Evolutionary conservation across 2,888 invertebrate genomes (phyloP).

Genomic region (Gasteruption jaculator): DNA sequence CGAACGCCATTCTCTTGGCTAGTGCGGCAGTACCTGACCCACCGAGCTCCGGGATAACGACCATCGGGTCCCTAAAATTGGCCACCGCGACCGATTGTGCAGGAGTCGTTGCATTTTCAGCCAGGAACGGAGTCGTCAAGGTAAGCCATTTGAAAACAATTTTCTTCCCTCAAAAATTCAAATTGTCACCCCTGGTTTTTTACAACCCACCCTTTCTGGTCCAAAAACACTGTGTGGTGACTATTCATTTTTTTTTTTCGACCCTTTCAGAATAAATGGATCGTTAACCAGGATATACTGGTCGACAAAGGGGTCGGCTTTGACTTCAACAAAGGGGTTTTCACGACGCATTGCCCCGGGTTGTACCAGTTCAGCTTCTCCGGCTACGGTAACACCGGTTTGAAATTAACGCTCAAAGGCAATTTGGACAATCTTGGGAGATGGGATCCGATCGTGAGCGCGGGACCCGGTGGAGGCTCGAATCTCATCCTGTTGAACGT

Average conservation of each 20-base stretch:
- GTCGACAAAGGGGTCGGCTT: constrained; percentile 53
- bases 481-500: constrained; percentile 46
- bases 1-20: constrained; percentile 30
- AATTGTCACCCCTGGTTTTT: constrained; percentile 2
- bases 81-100: constrained; percentile 50
- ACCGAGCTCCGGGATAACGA: constrained; percentile 41
- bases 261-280: constrained; percentile 28
- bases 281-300: constrained; percentile 38
- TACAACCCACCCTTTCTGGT: neutral
- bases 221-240: neutral
- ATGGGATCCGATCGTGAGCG: constrained; percentile 37
- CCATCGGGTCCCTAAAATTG: constrained; percentile 48
- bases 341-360: constrained; percentile 52
- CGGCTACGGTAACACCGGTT: constrained; percentile 43
- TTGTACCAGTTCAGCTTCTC: constrained; percentile 53
- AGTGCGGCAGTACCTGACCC: constrained; percentile 40
- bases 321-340: constrained; percentile 49
- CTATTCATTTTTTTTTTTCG: constrained; percentile 3
- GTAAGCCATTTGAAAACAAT: constrained; percentile 30
- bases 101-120: constrained; percentile 50
- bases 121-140: constrained; percentile 32
- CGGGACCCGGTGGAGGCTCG: constrained; percentile 44
- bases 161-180: constrained; percentile 1
- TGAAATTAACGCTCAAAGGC: constrained; percentile 40
- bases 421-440: constrained; percentile 37